Conservation (phyloP, 2,113 vertebrate species). For the Lamprotornis superbus region DNA sequence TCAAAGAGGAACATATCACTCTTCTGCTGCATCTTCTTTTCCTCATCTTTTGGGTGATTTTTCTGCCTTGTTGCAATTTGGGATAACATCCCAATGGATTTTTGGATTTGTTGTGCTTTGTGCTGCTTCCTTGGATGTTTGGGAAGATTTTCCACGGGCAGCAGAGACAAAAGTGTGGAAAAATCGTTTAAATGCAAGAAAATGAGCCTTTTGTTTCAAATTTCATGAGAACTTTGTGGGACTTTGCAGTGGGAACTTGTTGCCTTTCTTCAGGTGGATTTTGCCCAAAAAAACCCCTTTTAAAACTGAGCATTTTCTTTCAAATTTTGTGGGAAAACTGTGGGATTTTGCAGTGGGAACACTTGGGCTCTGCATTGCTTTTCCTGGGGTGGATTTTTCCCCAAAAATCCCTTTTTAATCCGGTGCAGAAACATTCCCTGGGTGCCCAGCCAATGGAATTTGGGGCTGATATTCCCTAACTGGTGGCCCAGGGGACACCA, state of each 20-base stretch:
- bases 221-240: rapidly evolving
- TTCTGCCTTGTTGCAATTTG: rapidly evolving
- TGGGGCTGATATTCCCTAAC: slow-evolving; percentile 62
- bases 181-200: rapidly evolving
- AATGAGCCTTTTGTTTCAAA: rapidly evolving
- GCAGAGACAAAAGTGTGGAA: rapidly evolving
- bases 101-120: rapidly evolving
- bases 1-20: rapidly evolving
- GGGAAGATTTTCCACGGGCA: rapidly evolving
- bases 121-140: too few species aligned
- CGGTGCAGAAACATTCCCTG: rapidly evolving
- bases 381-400: background rate
- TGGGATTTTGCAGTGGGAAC: background rate
- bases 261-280: background rate
- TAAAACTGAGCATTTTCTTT: background rate
- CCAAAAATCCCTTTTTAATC: rapidly evolving
- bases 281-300: background rate
- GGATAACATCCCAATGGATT: rapidly evolving
- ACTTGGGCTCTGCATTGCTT: rapidly evolving
- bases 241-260: background rate
- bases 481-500: slow-evolving; percentile 87
- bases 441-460: background rate
- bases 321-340: rapidly evolving
- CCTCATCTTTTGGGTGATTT: rapidly evolving
- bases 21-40: rapidly evolving